Base-by-base conservation (phyloP, 1,140 invertebrate species). In the Aphidius ervi region DNA sequence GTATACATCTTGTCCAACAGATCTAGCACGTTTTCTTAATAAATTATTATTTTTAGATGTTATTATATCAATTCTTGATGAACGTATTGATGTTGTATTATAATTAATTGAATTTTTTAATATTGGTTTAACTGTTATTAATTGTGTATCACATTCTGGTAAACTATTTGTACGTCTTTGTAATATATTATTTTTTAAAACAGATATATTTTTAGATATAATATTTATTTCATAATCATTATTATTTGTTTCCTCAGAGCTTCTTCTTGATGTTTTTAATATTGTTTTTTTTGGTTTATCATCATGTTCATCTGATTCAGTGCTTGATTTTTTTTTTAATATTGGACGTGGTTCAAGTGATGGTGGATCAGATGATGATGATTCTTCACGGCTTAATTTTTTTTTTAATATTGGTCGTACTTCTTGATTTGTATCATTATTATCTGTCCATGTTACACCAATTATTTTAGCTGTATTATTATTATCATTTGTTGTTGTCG, bases 351-450 rank as follows among this genome's bases (percentile, higher is more conserved):
- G 75, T 37, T 77, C 76, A 9, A 75, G 58, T 6, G 71, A 77
- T 1, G 70, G 66, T 8, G 70, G 69, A 57, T 77, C 76, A 39
- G 69, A 70, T 0, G 74, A 74, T 4, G 70, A 70, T 74, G 74
- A 84, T 81, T 82, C 87, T 82, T 81, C 80, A 37, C 74, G 67
- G 50, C 77, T 80, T 37, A 79, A 74, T 58, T 89, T 89, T 74
- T 91, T 91, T 72, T 93, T 93, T 5, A 93, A 73, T 62, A 94
- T 93, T 3, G 91, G 91, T 65, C 86, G 83, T 0, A 88, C 90
- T 55, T 81, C 81, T 2, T 10, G 57, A 20, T 60, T 75, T 68
- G 45, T 67, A 40, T 61, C 65, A 62, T 43, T 73, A 65, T n/a
- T 67, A 64, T 77, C 52, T 5, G 52, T 54, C 52, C 52, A 54